phyloP scores from a whole-genome alignment of 92 coral and sea anemone genomes.

The Anthopleura xanthogrammica region DNA sequence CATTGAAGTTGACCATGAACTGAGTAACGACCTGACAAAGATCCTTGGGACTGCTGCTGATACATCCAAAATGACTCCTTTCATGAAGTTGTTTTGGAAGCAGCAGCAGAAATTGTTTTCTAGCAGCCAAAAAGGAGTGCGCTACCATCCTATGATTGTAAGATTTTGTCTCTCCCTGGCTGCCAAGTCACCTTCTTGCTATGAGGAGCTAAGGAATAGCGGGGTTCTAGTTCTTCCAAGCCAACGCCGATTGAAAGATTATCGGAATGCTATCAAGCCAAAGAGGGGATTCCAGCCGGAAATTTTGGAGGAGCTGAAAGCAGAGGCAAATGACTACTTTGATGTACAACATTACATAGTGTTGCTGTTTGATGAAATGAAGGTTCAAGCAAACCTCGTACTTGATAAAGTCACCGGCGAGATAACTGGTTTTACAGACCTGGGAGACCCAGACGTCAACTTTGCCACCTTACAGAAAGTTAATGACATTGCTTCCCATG shows the following conservation, averaged over 20 bases:
- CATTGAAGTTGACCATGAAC: slow-evolving; percentile 41
- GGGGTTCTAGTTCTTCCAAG: slow-evolving; percentile 55
- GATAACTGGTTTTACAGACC: slow-evolving; percentile 54
- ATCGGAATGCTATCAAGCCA: slow-evolving; percentile 47
- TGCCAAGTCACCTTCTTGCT: slow-evolving; percentile 51
- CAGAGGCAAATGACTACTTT: slow-evolving; percentile 41
- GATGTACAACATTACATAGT: slow-evolving; percentile 54
- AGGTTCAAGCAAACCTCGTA: slow-evolving; percentile 50
- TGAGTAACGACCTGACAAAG: slow-evolving; percentile 40
- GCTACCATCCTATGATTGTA: slow-evolving; percentile 60
- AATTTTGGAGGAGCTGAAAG: slow-evolving; percentile 39
- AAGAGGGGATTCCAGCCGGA: slow-evolving; percentile 51
- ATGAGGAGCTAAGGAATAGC: slow-evolving; percentile 53
- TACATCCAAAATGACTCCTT: slow-evolving; percentile 40
- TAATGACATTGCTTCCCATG: slow-evolving; percentile 55
- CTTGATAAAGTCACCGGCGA: slow-evolving; percentile 44
- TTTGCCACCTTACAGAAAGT: slow-evolving; percentile 43
- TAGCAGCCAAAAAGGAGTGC: slow-evolving; percentile 40
- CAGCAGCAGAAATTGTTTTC: slow-evolving; percentile 53
- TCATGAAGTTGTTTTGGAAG: slow-evolving; percentile 61
- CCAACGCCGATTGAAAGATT: slow-evolving; percentile 46
- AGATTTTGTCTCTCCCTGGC: slow-evolving; percentile 45
- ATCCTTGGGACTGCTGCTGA: slow-evolving; percentile 29
- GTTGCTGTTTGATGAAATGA: slow-evolving; percentile 58
- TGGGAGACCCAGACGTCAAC: slow-evolving; percentile 67